A percentile compares a stretch with the other conserved stretches of the same genome.
phyloP scores from a whole-genome alignment of 2,888 invertebrate genomes.

The Gari tellinella region DNA sequence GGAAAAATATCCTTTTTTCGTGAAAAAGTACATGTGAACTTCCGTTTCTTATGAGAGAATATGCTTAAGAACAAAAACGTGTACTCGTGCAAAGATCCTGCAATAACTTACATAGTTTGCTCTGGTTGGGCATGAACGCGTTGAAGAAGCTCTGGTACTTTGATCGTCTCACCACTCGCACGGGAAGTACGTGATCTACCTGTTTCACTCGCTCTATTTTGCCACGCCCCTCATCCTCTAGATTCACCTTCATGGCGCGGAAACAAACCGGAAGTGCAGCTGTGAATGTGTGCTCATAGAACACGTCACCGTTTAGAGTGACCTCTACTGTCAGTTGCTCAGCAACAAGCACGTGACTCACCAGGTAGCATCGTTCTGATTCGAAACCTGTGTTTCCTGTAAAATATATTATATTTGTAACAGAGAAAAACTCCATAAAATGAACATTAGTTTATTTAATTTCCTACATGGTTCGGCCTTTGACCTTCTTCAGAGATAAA shows the following conservation, averaged over 20 bases:
- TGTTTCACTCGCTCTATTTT: conserved; percentile 24
- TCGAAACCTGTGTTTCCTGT: conserved; percentile 57
- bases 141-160: conserved; percentile 26
- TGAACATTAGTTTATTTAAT: too few species aligned
- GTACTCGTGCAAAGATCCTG: neutral
- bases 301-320: conserved; percentile 40
- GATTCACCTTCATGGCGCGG: conserved; percentile 33
- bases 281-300: conserved; percentile 31
- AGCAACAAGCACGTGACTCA: conserved; percentile 47
- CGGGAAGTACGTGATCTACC: conserved; percentile 14
- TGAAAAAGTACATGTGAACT: too few species aligned
- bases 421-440: too few species aligned
- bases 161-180: conserved; percentile 17
- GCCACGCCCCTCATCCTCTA: conserved; percentile 18
- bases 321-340: conserved; percentile 49
- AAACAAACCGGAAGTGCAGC: conserved; percentile 52
- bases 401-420: too few species aligned
- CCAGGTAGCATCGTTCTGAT: conserved; percentile 46
- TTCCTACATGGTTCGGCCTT: too few species aligned
- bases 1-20: too few species aligned
- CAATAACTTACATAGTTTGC: conserved; percentile 44
- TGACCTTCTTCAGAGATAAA: too few species aligned
- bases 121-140: conserved; percentile 59
- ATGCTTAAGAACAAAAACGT: too few species aligned
- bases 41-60: too few species aligned